These are phyloP conservation scores for Mustela erminea DNA, from an alignment of 2,797 vertebrate genomes.

Conservation along the genomic window DNA sequence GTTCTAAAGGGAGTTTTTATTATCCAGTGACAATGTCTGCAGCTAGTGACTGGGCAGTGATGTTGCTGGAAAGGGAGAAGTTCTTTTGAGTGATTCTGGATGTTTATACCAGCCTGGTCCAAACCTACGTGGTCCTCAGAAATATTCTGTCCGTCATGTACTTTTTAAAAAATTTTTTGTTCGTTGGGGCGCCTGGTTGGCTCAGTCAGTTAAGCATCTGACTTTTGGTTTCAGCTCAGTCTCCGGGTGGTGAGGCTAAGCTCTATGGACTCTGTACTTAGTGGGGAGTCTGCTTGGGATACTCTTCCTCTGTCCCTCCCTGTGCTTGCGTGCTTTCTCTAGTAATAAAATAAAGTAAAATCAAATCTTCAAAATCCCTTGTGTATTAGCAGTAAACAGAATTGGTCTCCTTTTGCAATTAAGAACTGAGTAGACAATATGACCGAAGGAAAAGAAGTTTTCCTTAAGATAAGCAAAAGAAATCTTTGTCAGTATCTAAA, in stretches of 20 bases:
- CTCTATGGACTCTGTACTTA: background rate
- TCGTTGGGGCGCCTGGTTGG: background rate
- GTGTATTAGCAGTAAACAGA: slow-evolving; percentile 3
- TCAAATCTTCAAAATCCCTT: background rate
- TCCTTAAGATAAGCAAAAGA: slow-evolving; percentile 43
- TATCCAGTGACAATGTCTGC: background rate
- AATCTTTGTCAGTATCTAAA: slow-evolving; percentile 45
- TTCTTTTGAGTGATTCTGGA: background rate
- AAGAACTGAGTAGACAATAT: slow-evolving; percentile 47
- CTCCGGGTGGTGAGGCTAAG: background rate
- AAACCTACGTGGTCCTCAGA: background rate
- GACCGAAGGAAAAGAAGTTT: slow-evolving; percentile 5
- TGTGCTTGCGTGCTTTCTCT: background rate
- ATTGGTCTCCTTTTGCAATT: slow-evolving; percentile 13
- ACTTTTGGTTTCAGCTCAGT: background rate
- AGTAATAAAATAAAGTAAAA: background rate
- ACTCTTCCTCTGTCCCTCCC: background rate
- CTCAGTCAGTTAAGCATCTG: background rate
- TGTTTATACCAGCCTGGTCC: background rate
- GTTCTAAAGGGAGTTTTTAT: background rate
- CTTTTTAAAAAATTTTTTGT: background rate
- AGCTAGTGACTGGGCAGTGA: background rate
- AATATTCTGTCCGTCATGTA: background rate
- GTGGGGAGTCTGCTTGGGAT: background rate
- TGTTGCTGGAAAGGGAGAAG: background rate